These are phyloP conservation scores for Chaetophractus vellerosus DNA, from an alignment of 2,797 vertebrate species.

Conservation along the genomic window DNA sequence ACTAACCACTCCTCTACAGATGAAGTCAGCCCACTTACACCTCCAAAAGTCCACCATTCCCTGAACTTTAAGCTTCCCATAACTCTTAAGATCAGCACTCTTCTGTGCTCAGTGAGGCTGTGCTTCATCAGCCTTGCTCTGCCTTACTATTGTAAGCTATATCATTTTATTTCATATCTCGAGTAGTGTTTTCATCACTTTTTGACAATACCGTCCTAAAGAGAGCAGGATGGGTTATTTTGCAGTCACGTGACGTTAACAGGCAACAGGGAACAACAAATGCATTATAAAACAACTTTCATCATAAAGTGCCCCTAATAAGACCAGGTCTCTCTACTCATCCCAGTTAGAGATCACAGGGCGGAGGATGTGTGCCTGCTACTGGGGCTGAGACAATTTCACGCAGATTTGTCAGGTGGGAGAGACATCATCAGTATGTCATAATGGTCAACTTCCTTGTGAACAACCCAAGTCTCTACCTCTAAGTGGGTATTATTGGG, in stretches of 20 bases:
- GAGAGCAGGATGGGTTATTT: not conserved
- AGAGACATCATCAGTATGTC: not conserved
- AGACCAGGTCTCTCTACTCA: not conserved
- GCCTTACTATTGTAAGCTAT: not conserved
- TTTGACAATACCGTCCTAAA: not conserved
- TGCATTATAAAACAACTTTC: not conserved
- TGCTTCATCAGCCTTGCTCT: not conserved
- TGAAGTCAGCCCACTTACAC: too few species aligned
- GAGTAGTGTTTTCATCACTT: not conserved
- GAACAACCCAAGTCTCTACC: not conserved
- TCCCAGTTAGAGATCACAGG: not conserved
- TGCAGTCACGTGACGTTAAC: not conserved
- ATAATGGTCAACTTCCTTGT: not conserved
- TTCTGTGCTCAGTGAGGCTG: not conserved
- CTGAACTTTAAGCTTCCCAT: not conserved
- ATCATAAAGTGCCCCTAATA: not conserved
- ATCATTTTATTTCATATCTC: conserved; percentile 29
- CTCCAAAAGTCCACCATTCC: too few species aligned
- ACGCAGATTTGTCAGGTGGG: not conserved
- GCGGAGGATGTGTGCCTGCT: not conserved
- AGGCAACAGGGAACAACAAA: not conserved
- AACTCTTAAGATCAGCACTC: not conserved
- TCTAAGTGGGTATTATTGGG: not conserved
- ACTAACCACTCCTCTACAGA: too few species aligned
- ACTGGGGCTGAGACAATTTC: not conserved